These are phyloP conservation scores for Sardina pilchardus DNA, from an alignment of 2,113 vertebrate genomes.

Conservation along the genomic window DNA sequence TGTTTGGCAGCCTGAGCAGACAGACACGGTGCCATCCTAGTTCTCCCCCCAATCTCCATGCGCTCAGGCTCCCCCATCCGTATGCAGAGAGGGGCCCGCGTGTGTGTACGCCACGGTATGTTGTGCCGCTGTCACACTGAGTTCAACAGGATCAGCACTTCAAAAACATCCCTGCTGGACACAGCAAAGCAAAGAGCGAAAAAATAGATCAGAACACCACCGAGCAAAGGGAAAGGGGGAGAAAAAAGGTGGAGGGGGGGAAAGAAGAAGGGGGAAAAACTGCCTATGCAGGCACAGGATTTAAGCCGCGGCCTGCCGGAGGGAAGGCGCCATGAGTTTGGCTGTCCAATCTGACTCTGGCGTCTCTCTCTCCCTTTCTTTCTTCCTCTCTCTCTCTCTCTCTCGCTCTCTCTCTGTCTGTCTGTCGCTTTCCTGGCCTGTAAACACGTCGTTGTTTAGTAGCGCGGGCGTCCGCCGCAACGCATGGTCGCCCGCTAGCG, in stretches of 20 bases:
- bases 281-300: background rate
- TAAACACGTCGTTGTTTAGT: conserved; percentile 46
- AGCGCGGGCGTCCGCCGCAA: conserved; percentile 44
- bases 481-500: conserved; percentile 26
- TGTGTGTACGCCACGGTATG: background rate
- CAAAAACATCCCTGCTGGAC: conserved; percentile 9
- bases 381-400: background rate
- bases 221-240: background rate
- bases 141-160: conserved; percentile 15
- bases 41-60: background rate
- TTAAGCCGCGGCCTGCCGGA: background rate
- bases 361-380: conserved; percentile 18
- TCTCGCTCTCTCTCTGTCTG: conserved; percentile 33
- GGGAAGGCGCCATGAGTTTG: background rate
- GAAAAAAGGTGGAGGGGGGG: background rate
- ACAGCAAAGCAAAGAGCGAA: background rate
- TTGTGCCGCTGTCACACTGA: conserved; percentile 14
- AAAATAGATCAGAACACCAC: background rate
- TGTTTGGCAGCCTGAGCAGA: conserved; percentile 3
- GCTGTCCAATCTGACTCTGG: background rate
- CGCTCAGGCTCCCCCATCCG: background rate
- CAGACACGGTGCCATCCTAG: background rate
- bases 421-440: conserved; percentile 36
- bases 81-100: conserved; percentile 1
- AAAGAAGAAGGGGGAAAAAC: background rate